These are phyloP conservation scores for Orthosia gracilis DNA, from an alignment of 2,888 invertebrate species.

Conservation along the genomic window DNA sequence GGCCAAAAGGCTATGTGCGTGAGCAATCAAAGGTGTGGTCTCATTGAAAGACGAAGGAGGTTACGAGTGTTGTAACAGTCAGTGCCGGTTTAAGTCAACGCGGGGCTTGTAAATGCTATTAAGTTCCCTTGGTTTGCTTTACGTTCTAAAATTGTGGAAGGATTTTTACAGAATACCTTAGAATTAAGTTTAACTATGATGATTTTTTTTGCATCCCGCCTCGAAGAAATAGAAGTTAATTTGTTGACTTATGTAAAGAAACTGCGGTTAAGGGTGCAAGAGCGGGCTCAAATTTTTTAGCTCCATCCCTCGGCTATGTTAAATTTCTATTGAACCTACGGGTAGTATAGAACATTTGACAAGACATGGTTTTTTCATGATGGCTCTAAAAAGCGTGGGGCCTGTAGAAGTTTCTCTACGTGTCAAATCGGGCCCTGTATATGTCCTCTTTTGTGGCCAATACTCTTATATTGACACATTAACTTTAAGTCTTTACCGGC, in stretches of 20 bases:
- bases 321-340: too few species aligned
- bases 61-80: constrained; percentile 38
- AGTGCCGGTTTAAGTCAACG: background rate
- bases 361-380: too few species aligned
- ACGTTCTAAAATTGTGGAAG: too few species aligned
- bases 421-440: background rate
- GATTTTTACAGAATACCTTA: background rate
- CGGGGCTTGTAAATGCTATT: background rate
- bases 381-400: background rate
- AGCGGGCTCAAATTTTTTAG: too few species aligned
- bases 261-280: too few species aligned
- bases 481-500: constrained; percentile 18
- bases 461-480: constrained; percentile 32
- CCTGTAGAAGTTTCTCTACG: background rate
- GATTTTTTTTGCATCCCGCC: background rate
- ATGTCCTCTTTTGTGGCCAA: constrained; percentile 34
- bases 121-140: background rate
- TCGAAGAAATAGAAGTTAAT: background rate
- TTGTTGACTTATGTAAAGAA: background rate
- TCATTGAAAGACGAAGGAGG: constrained; percentile 61
- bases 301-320: too few species aligned
- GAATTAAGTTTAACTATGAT: background rate
- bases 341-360: too few species aligned
- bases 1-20: constrained; percentile 66
- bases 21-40: constrained; percentile 72